These are phyloP conservation scores for Adoxophyes honmai DNA, from an alignment of 1,140 invertebrate genomes.

Conservation along the genomic window DNA sequence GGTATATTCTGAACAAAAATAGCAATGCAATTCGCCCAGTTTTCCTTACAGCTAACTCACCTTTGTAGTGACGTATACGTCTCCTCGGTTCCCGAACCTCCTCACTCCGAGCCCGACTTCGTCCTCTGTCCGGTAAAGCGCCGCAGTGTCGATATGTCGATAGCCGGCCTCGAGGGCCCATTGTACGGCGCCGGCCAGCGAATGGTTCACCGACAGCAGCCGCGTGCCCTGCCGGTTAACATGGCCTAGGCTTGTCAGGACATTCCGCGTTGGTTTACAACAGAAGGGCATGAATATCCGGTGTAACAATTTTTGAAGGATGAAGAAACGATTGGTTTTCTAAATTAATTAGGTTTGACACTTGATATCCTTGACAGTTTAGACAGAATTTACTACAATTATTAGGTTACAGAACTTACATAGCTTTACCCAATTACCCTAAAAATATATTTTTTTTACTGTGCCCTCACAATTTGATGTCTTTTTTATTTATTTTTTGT, in stretches of 20 bases:
- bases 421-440: too few relatives aligned
- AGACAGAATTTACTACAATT: too few relatives aligned
- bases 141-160: constrained; percentile 84
- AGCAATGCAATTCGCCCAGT: too few relatives aligned
- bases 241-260: constrained; percentile 12
- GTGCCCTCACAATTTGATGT: too few relatives aligned
- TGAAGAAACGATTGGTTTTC: too few relatives aligned
- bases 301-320: not conserved
- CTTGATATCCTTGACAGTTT: too few relatives aligned
- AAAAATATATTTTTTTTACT: too few relatives aligned
- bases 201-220: constrained; percentile 51
- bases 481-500: too few relatives aligned
- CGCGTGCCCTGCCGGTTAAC: constrained; percentile 45
- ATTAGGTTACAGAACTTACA: too few relatives aligned
- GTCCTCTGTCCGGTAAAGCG: constrained; percentile 81
- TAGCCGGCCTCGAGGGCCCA: constrained; percentile 82
- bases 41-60: too few relatives aligned
- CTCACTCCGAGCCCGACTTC: constrained; percentile 80
- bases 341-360: too few relatives aligned
- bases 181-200: constrained; percentile 74
- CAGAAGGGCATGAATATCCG: not conserved
- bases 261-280: constrained; percentile 8
- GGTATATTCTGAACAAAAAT: too few relatives aligned
- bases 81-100: constrained; percentile 79
- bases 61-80: constrained; percentile 84